Base-by-base conservation (phyloP, 2,113 vertebrate species). In the Otocyon megalotis region DNA sequence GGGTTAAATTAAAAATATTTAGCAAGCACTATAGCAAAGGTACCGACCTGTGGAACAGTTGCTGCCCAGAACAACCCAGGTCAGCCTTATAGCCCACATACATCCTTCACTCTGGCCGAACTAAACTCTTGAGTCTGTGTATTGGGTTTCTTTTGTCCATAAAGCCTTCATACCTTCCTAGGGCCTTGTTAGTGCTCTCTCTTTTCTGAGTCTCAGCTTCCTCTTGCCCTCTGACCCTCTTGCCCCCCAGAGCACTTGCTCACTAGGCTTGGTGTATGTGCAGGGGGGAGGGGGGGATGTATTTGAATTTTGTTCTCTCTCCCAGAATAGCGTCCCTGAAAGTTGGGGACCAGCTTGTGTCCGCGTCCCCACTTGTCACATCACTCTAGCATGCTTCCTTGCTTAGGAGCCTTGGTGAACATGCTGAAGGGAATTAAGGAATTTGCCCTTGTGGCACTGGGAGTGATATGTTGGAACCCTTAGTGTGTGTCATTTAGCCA, bases 41-140 rank as follows among this genome's bases (percentile, higher is more conserved):
- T 16, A 0, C 5, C 11, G 5, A n/a, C 2, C 20, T 3, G 24
- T 16, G n/a, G 84, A 37, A 7, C 0, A 24, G 65, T 32, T 0
- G 2, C 81, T 65, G 67, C 65, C 48, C 2, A 1, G 20, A 14
- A 7, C 17, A 4, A 0, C 37, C 30, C 35, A 3, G 32, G 5
- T 15, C 37, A 65, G 37, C 54, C 19, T 24, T 16, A 1, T 5
- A 30, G 76, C 43, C 13, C 54, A 3, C 8, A 0, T 0, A 17
- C 20, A 17, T 28, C 28, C 60, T 60, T 19, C 4, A 0, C 16
- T 16, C 24, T 0, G 30, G 89, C 60, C 53, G 26, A 0, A 2
- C 22, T 0, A 7, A 24, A 5, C 10, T 7, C 10, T 13, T 1
- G 8, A 53, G 26, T 65, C 58, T 50, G 10, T 72, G 10, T 11